A percentile compares a stretch with the other conserved stretches of the same genome.
Evolutionary conservation across 2,113 vertebrate species (phyloP).

Genomic region (Equus quagga): DNA sequence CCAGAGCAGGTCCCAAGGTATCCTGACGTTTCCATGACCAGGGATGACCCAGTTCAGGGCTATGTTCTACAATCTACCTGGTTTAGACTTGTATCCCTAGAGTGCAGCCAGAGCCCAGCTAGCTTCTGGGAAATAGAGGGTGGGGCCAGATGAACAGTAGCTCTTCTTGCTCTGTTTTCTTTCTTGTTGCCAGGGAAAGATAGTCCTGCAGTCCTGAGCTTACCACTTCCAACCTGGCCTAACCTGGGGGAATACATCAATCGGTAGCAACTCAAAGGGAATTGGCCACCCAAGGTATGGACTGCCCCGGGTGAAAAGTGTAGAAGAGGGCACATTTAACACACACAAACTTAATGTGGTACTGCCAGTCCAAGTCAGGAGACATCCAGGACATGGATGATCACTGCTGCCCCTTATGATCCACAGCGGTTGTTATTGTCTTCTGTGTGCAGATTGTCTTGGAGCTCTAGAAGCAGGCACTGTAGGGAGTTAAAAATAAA

Average conservation of each 20-base stretch:
- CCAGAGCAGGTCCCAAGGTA: neutral
- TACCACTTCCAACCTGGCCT: neutral
- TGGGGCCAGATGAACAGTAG: neutral
- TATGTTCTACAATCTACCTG: neutral
- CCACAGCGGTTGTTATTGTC: neutral
- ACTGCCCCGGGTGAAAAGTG: neutral
- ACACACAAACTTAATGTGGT: neutral
- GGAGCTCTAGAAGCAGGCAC: neutral
- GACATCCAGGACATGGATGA: neutral
- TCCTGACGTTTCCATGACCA: conserved; percentile 2
- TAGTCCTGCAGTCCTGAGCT: neutral
- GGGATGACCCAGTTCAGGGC: neutral
- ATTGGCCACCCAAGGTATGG: neutral
- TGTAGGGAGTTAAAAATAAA: conserved; percentile 56
- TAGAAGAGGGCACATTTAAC: neutral
- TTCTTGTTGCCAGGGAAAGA: neutral
- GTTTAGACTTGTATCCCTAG: conserved; percentile 9
- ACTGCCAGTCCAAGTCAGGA: neutral
- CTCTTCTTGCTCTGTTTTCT: neutral
- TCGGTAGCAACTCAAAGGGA: neutral
- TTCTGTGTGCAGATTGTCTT: neutral
- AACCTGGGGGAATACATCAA: neutral
- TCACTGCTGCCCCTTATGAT: neutral
- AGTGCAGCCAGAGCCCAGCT: conserved; percentile 5
- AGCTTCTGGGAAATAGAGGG: conserved; percentile 13